phyloP scores from a whole-genome alignment of 2,113 vertebrate genomes.

The Acinonyx jubatus region DNA sequence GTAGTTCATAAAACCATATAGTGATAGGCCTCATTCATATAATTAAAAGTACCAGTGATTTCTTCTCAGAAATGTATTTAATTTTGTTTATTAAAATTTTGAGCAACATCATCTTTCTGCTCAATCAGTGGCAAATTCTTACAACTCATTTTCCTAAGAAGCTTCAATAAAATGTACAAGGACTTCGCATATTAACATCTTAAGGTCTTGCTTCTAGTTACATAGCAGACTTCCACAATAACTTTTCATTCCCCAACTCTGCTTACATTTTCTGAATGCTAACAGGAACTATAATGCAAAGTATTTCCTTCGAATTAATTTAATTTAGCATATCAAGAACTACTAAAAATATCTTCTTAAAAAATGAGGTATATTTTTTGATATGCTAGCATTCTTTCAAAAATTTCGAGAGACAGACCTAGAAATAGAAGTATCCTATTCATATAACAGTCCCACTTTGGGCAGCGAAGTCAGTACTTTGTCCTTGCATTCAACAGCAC shows the following conservation, averaged over 20 bases:
- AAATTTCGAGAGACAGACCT: background rate
- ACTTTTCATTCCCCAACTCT: background rate
- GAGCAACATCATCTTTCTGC: background rate
- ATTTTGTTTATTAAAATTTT: background rate
- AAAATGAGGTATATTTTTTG: background rate
- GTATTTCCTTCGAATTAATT: background rate
- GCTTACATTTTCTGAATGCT: background rate
- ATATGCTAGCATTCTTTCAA: constrained; percentile 5
- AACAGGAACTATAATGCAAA: background rate
- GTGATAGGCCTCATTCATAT: background rate
- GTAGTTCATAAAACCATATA: background rate
- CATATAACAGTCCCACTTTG: constrained; percentile 6
- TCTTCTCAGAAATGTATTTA: background rate
- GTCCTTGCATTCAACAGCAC: constrained; percentile 62
- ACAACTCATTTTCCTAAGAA: background rate
- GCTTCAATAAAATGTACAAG: background rate
- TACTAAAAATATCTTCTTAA: background rate
- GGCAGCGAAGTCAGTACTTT: background rate
- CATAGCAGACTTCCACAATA: background rate
- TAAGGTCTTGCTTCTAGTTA: background rate
- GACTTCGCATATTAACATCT: background rate
- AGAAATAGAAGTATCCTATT: constrained; percentile 37
- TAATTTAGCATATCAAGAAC: background rate
- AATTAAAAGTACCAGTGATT: background rate
- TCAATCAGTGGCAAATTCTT: background rate